Evolutionary conservation across 2,888 invertebrate genomes (phyloP).

Genomic region (Lasiommata megera): DNA sequence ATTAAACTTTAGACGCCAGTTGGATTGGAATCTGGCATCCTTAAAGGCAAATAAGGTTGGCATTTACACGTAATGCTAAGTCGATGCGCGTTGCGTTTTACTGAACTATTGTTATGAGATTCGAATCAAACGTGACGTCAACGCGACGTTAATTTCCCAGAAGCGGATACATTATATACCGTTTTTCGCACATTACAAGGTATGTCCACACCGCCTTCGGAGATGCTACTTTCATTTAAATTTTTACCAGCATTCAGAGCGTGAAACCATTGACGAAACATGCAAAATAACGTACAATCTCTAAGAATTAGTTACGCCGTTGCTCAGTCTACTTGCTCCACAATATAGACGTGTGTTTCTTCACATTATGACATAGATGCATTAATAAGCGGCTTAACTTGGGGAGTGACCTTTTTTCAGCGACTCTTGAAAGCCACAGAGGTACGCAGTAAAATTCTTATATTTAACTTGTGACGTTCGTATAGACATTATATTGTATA

Average conservation of each 20-base stretch:
- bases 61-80: conserved; percentile 62
- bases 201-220: conserved; percentile 40
- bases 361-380: conserved; percentile 66
- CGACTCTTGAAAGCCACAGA: not conserved
- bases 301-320: conserved; percentile 76
- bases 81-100: conserved; percentile 50
- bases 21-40: not conserved
- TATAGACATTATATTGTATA: too few relatives aligned
- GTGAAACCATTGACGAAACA: conserved; percentile 80
- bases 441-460: not conserved
- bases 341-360: conserved; percentile 68
- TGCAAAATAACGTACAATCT: conserved; percentile 81
- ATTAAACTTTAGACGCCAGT: not conserved
- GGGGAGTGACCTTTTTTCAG: conserved; percentile 17
- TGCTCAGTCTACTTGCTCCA: conserved; percentile 70
- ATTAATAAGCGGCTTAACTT: conserved; percentile 49
- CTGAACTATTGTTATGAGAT: conserved; percentile 70
- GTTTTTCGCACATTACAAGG: conserved; percentile 26
- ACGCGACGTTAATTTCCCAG: conserved; percentile 60
- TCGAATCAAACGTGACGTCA: conserved; percentile 61
- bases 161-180: conserved; percentile 38
- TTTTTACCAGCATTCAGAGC: conserved; percentile 67
- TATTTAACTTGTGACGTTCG: not conserved
- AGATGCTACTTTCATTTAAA: conserved; percentile 75
- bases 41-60: not conserved